These are phyloP conservation scores for Patella depressa DNA, from an alignment of 2,888 invertebrate genomes.

Conservation along the genomic window DNA sequence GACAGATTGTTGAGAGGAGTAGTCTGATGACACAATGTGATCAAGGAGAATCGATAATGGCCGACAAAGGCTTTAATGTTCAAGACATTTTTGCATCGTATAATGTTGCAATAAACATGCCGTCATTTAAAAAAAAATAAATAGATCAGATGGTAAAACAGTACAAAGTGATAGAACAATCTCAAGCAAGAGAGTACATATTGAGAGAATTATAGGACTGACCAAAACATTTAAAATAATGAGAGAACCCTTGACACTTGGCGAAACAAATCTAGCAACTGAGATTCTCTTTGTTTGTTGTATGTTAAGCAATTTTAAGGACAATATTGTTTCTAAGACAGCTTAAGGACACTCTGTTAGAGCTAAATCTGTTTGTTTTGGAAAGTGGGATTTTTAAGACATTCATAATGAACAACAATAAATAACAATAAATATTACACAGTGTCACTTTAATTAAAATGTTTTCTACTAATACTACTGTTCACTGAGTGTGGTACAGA, in stretches of 20 bases:
- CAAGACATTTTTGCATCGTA: slow-evolving; percentile 37
- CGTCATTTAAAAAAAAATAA: slow-evolving; percentile 40
- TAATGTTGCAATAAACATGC: slow-evolving; percentile 39
- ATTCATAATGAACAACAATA: too few species aligned
- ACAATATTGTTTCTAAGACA: not conserved
- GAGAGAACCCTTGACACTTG: slow-evolving; percentile 8
- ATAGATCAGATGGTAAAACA: slow-evolving; percentile 30
- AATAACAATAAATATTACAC: too few species aligned
- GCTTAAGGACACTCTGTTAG: not conserved
- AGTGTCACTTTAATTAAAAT: too few species aligned
- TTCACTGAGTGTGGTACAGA: too few species aligned
- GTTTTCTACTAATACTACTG: too few species aligned
- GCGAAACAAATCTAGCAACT: slow-evolving; percentile 10
- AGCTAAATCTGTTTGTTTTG: too few species aligned
- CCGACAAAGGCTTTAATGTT: slow-evolving; percentile 44
- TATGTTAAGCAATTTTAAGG: not conserved
- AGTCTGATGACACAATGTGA: slow-evolving; percentile 30
- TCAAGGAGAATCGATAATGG: slow-evolving; percentile 37
- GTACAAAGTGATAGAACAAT: slow-evolving; percentile 39
- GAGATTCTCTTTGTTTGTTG: not conserved
- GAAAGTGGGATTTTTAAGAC: too few species aligned
- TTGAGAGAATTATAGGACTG: slow-evolving; percentile 28
- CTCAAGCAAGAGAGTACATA: slow-evolving; percentile 38
- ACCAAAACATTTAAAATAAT: slow-evolving; percentile 23
- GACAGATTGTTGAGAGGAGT: slow-evolving; percentile 41